These are phyloP conservation scores for Neomorphus geoffroyi DNA, from an alignment of 2,797 vertebrate species.

Conservation along the genomic window DNA sequence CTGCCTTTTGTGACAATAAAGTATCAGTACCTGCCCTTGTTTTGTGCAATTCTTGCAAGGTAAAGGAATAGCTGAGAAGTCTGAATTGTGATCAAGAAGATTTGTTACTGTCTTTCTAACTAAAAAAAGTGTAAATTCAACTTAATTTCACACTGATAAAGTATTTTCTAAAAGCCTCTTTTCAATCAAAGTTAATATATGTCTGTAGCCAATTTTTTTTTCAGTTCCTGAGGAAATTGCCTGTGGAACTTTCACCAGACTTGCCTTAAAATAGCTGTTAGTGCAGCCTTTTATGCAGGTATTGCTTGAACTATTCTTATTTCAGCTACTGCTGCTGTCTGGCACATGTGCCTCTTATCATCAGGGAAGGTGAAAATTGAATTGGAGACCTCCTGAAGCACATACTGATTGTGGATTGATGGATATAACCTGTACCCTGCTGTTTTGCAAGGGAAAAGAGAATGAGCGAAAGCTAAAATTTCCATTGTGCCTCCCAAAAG, in stretches of 20 bases:
- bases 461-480: not conserved
- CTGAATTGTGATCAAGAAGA: not conserved
- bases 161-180: conserved; percentile 1
- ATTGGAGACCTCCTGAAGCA: not conserved
- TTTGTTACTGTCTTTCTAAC: not conserved
- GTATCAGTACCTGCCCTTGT: not conserved
- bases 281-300: not conserved
- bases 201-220: not conserved
- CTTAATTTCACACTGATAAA: not conserved
- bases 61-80: not conserved
- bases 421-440: not conserved
- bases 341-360: not conserved
- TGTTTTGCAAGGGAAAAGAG: not conserved
- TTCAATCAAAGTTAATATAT: not conserved
- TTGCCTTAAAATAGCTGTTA: conserved; percentile 40
- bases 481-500: conserved; percentile 9
- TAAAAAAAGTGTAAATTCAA: not conserved
- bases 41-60: not conserved
- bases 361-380: not conserved
- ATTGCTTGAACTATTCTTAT: not conserved
- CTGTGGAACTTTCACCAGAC: conserved; percentile 1
- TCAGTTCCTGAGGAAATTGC: conserved; percentile 8
- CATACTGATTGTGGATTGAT: not conserved
- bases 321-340: not conserved
- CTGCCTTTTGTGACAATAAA: not conserved